A percentile compares a stretch with the other conserved stretches of the same genome.
phyloP scores from a whole-genome alignment of 2,113 vertebrate species.

The Xyliphius kryptos region DNA sequence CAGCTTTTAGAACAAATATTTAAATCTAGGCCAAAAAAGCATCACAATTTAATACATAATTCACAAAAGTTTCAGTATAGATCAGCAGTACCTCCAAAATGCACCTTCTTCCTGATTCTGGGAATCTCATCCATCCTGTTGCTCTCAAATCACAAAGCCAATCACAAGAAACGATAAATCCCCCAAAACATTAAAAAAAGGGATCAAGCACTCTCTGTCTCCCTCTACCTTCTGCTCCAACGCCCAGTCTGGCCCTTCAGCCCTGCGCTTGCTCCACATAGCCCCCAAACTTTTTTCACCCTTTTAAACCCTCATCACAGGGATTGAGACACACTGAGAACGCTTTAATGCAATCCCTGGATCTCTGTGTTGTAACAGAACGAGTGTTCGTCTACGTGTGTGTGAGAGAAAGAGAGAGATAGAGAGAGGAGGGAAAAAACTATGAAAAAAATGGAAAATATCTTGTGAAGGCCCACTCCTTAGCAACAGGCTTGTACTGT shows the following conservation, averaged over 20 bases:
- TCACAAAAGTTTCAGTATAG: too few species aligned
- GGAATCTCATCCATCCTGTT: slow-evolving; percentile 48
- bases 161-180: not conserved
- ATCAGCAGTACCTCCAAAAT: slow-evolving; percentile 58
- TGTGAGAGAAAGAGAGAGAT: too few species aligned
- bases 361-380: too few species aligned
- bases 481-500: slow-evolving; percentile 63
- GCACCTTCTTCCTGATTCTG: slow-evolving; percentile 55
- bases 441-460: slow-evolving; percentile 51
- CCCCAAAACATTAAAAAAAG: too few species aligned
- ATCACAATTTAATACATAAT: too few species aligned
- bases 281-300: slow-evolving; percentile 45
- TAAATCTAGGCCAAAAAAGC: too few species aligned
- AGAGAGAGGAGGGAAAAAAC: slow-evolving; percentile 40
- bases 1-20: too few species aligned
- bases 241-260: slow-evolving; percentile 28
- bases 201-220: slow-evolving; percentile 7
- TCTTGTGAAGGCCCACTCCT: slow-evolving; percentile 64
- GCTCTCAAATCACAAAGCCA: slow-evolving; percentile 15
- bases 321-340: too few species aligned
- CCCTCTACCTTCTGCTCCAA: not conserved
- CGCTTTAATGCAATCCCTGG: too few species aligned
- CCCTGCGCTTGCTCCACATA: slow-evolving; percentile 34
- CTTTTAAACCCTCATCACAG: too few species aligned
- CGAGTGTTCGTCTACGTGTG: too few species aligned